A percentile compares a stretch with the other conserved stretches of the same genome.
Evolutionary conservation across 1,140 invertebrate species (phyloP).

Genomic region (Hermatobates lingyangjiaoensis): DNA sequence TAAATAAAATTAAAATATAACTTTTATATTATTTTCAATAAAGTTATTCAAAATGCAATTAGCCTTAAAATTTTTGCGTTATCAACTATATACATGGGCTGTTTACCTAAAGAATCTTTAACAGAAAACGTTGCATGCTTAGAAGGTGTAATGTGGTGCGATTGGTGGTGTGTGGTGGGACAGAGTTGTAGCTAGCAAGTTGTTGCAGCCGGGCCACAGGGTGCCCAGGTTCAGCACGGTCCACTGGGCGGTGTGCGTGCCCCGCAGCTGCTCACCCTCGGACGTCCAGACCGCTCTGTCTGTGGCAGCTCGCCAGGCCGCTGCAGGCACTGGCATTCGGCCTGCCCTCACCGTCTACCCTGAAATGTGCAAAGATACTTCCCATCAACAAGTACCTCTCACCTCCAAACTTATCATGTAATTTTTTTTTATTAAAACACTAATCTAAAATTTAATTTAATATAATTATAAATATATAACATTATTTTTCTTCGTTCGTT

Average conservation of each 20-base stretch:
- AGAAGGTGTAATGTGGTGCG: slow-evolving; percentile 6
- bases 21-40: too few species aligned
- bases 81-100: not conserved
- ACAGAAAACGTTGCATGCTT: not conserved
- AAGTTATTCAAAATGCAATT: too few species aligned
- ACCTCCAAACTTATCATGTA: slow-evolving; percentile 13
- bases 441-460: too few species aligned
- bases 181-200: slow-evolving; percentile 5
- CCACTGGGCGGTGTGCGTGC: slow-evolving; percentile 41
- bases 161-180: too few species aligned
- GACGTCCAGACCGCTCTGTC: slow-evolving; percentile 35
- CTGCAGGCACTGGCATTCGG: slow-evolving; percentile 27
- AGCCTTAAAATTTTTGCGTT: not conserved
- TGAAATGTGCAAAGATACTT: slow-evolving; percentile 33
- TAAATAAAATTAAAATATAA: too few species aligned
- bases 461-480: too few species aligned
- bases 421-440: too few species aligned
- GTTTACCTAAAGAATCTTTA: not conserved
- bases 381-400: slow-evolving; percentile 4
- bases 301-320: slow-evolving; percentile 26
- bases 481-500: too few species aligned
- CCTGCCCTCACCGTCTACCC: slow-evolving; percentile 33
- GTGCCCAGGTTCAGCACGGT: slow-evolving; percentile 38
- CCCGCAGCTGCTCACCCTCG: slow-evolving; percentile 30
- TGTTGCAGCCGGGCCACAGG: slow-evolving; percentile 38